Percentiles rank a stretch among this genome's conserved stretches.
phyloP scores from a whole-genome alignment of 2,797 vertebrate genomes.

The Microcaecilia unicolor region DNA sequence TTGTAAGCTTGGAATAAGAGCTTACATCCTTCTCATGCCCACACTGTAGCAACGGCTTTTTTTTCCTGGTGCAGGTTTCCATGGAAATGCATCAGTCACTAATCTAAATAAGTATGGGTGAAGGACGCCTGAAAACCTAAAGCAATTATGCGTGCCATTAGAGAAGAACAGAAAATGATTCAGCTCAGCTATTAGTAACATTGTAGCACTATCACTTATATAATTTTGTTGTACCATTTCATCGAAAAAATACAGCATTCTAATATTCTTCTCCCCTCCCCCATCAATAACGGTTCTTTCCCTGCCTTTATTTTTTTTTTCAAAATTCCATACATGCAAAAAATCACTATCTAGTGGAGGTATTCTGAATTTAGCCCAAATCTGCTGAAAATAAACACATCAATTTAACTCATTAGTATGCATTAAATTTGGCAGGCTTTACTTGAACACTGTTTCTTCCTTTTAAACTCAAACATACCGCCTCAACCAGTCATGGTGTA shows the following conservation, averaged over 20 bases:
- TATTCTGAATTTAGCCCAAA: conserved; percentile 13
- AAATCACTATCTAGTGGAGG: conserved; percentile 11
- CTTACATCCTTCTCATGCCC: conserved; percentile 48
- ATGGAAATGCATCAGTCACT: conserved; percentile 84
- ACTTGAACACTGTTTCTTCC: too few relatives aligned
- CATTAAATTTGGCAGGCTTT: conserved; percentile 5
- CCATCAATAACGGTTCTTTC: not conserved
- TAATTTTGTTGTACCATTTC: conserved; percentile 17
- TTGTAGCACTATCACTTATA: conserved; percentile 35
- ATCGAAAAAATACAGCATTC: conserved; percentile 23
- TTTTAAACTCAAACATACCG: too few relatives aligned
- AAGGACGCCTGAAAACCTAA: conserved; percentile 63
- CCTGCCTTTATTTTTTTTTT: not conserved
- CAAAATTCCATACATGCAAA: too few relatives aligned
- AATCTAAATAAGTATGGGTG: conserved; percentile 63
- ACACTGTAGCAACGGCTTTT: conserved; percentile 54
- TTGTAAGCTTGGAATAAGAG: conserved; percentile 43
- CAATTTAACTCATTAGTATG: not conserved
- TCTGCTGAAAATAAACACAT: conserved; percentile 1
- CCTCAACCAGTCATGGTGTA: too few relatives aligned
- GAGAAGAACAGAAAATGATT: conserved; percentile 45
- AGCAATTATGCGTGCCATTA: conserved; percentile 59
- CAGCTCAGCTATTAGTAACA: conserved; percentile 45
- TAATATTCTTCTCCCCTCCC: conserved; percentile 24
- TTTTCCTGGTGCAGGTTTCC: conserved; percentile 66